Base-by-base conservation (phyloP, 2,888 invertebrate species). In the Venustoraphidia nigricollis region DNA sequence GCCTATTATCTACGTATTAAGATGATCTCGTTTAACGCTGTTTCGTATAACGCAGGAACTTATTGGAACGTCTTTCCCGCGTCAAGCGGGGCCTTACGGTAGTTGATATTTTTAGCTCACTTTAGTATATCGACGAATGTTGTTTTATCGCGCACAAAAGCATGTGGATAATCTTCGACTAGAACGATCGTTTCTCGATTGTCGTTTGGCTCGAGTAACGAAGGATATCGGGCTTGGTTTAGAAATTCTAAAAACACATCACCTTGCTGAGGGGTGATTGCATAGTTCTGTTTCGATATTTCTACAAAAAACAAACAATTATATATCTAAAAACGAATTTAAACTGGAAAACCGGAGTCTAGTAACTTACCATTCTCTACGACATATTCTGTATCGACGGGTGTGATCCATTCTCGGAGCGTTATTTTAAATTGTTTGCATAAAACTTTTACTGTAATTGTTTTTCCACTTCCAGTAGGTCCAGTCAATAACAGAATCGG, bases 401-500 rank as follows among this genome's bases (percentile, higher is more conserved):
- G 90, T 56, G 86, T 89, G 27, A 81, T 77, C 92, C 92, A 93
- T 65, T 92, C 91, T 36, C 76, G 69, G 36, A 86, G 59, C 56
- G 75, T 73, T 39, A 73, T 56, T 41, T 63, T 61, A 52, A 80
- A 64, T 55, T 80, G 76, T 47, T 72, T 70, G 36, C 85, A 82
- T 9, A 91, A 55, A 9, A 79, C 71, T 49, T 70, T 73, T 1
- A 91, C 56, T 1, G 87, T 78, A 1, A 79, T 75, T 1, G 90
- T 86, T 68, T 93, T 93, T 0, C 90, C 91, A 60, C 79, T 77
- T 0, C 93, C 93, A 1, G 90, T 77, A 17, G 92, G 87, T 0
- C 93, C 93, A 8, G 81, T 81, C 17, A 93, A 56, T 5, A 92
- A 62, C 38, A 91, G 66, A 53, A 86, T 75, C 46, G 72, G 68